A percentile compares a stretch with the other conserved stretches of the same genome.
Conservation (phyloP, 2,113 vertebrate species). For the Ameiurus melas region DNA sequence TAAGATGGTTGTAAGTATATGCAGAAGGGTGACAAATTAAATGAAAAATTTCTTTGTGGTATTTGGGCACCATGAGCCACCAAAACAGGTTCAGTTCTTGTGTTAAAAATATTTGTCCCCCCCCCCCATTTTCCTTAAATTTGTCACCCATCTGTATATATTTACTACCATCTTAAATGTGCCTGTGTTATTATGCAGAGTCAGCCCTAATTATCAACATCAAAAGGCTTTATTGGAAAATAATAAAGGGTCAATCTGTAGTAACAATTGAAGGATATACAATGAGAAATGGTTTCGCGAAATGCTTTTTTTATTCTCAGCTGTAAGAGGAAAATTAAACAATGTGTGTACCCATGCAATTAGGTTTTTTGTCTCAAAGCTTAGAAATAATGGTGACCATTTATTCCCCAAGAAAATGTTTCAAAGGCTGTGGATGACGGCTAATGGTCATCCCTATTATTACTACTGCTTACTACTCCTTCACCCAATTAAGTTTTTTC, state of each 20-base stretch:
- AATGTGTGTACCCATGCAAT: neutral
- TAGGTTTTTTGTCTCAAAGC: neutral
- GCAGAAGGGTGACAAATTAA: too few relatives aligned
- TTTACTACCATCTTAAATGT: neutral
- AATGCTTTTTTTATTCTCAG: neutral
- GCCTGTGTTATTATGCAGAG: neutral
- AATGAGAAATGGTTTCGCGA: neutral
- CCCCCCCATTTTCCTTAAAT: neutral
- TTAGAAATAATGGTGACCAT: conserved; percentile 1
- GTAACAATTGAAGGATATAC: neutral
- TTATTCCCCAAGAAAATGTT: conserved; percentile 17
- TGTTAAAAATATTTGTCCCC: too few relatives aligned
- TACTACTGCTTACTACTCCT: neutral
- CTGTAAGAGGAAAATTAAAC: conserved; percentile 1
- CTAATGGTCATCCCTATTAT: neutral
- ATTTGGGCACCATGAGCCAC: too few relatives aligned
- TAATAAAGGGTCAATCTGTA: neutral
- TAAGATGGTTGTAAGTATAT: too few relatives aligned
- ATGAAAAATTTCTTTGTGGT: too few relatives aligned
- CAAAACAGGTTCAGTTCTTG: too few relatives aligned
- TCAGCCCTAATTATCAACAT: neutral
- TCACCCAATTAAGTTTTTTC: neutral
- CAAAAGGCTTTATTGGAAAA: conserved; percentile 5
- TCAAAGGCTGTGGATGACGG: neutral
- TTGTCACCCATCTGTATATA: neutral